phyloP scores from a whole-genome alignment of 2,888 invertebrate species.

The Clusia tigrina region DNA sequence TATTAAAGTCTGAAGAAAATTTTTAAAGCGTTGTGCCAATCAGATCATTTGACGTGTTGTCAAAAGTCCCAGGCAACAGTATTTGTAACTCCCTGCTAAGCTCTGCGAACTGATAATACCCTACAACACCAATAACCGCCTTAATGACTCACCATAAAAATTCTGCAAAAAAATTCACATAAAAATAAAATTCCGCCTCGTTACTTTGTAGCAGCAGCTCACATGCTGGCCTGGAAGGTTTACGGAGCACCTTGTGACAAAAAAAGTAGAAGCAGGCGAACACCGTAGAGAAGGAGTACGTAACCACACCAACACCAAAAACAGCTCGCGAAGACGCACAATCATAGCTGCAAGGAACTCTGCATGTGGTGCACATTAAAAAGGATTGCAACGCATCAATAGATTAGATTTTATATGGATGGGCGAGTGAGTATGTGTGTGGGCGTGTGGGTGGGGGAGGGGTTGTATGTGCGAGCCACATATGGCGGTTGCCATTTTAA shows the following conservation, averaged over 20 bases:
- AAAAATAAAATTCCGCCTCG: too few species aligned
- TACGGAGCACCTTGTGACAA: background rate
- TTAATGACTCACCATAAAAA: too few species aligned
- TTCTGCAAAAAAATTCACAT: too few species aligned
- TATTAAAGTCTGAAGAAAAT: too few species aligned
- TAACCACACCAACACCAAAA: background rate
- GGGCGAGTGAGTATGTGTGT: background rate
- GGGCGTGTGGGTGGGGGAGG: background rate
- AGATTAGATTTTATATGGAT: constrained; percentile 12
- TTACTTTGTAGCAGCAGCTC: background rate
- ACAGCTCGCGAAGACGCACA: background rate
- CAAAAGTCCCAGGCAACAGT: too few species aligned
- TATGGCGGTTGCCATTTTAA: constrained; percentile 1
- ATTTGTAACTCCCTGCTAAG: too few species aligned
- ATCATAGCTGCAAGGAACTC: background rate
- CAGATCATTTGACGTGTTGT: too few species aligned
- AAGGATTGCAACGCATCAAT: constrained; percentile 16
- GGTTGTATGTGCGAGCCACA: background rate
- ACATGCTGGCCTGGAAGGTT: background rate
- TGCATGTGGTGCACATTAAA: constrained; percentile 5
- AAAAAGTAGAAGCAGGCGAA: too few species aligned
- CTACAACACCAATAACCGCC: too few species aligned
- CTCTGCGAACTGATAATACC: too few species aligned
- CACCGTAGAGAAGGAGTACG: background rate
- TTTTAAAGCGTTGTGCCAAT: too few species aligned